Conservation (phyloP, 2,888 invertebrate genomes). For the Amblyjoppa fuscipennis region DNA sequence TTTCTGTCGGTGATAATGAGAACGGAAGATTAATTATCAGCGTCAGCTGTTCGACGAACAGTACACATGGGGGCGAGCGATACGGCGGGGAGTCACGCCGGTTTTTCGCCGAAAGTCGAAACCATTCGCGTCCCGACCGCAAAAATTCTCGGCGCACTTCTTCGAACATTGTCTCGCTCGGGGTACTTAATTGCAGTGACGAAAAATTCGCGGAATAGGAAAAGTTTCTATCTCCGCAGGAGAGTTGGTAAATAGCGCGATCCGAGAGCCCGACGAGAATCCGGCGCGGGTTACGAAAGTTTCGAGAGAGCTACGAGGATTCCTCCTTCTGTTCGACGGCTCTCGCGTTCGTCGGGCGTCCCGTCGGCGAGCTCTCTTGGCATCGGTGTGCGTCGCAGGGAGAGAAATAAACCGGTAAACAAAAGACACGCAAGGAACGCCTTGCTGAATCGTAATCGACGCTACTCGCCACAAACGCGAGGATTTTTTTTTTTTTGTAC, state of each 20-base stretch:
- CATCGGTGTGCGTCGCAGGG: slow-evolving; percentile 22
- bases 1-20: neutral
- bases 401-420: slow-evolving; percentile 65
- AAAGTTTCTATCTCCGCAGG: slow-evolving; percentile 38
- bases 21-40: neutral
- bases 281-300: slow-evolving; percentile 62
- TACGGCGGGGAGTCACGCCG: neutral
- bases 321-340: slow-evolving; percentile 17
- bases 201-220: slow-evolving; percentile 49
- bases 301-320: slow-evolving; percentile 53
- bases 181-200: slow-evolving; percentile 36
- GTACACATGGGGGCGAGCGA: neutral
- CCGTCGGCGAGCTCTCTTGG: slow-evolving; percentile 18
- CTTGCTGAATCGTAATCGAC: slow-evolving; percentile 63
- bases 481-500: neutral
- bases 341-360: slow-evolving; percentile 16
- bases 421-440: slow-evolving; percentile 57
- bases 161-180: slow-evolving; percentile 9
- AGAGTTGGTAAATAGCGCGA: slow-evolving; percentile 43
- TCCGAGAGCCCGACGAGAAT: neutral
- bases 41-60: neutral
- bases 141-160: slow-evolving; percentile 12
- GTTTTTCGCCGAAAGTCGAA: neutral
- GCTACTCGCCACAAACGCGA: neutral
- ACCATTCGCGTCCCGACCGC: neutral